Evolutionary conservation across 2,113 vertebrate genomes (phyloP).

Genomic region (Tringa solitaria): DNA sequence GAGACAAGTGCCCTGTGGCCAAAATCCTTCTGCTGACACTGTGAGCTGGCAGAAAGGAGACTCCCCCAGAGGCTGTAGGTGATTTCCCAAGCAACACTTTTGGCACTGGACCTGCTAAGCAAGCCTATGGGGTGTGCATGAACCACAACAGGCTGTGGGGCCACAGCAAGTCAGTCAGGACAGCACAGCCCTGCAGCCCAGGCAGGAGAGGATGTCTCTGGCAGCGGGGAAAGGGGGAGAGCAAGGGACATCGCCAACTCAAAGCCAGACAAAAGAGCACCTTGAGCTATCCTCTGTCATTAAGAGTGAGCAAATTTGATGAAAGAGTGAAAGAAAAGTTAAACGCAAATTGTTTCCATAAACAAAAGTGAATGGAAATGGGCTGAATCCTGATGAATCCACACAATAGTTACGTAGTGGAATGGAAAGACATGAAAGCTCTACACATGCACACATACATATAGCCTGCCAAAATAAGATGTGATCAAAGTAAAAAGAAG

Average conservation of each 20-base stretch:
- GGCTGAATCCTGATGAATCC: not conserved
- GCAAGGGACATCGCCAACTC: not conserved
- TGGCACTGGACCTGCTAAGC: not conserved
- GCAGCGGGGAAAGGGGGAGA: accelerated
- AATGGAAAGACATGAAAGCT: not conserved
- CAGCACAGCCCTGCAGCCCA: not conserved
- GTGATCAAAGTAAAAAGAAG: constrained; percentile 1
- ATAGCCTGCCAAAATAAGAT: constrained; percentile 24
- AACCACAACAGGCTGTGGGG: not conserved
- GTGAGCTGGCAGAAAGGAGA: not conserved
- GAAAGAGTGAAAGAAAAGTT: not conserved
- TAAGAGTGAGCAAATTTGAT: not conserved
- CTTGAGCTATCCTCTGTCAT: not conserved
- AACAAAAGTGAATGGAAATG: not conserved
- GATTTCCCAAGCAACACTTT: not conserved
- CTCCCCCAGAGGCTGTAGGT: not conserved
- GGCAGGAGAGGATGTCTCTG: not conserved
- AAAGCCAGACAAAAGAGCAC: not conserved
- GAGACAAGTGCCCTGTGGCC: not conserved
- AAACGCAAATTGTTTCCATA: not conserved
- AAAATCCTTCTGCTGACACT: not conserved
- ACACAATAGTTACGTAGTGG: not conserved
- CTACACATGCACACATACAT: not conserved
- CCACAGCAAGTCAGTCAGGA: accelerated
- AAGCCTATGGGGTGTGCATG: not conserved